phyloP scores from a whole-genome alignment of 2,888 invertebrate genomes.

The Drosophila emarginata region DNA sequence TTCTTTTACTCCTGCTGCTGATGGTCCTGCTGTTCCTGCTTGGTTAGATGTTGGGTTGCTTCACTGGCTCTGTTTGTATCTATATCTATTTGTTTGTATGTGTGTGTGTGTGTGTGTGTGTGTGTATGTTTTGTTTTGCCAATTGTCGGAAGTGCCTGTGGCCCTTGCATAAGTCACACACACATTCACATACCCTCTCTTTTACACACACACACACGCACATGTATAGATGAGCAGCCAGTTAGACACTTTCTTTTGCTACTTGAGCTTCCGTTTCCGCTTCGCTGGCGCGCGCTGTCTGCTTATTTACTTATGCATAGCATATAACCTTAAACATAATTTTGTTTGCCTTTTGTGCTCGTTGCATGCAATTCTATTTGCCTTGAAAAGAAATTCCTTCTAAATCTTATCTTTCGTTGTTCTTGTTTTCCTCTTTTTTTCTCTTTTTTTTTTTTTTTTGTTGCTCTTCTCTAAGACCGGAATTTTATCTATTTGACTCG shows the following conservation, averaged over 20 bases:
- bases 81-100: neutral
- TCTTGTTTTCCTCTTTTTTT: constrained; percentile 27
- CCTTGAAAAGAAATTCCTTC: constrained; percentile 5
- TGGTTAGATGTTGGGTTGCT: constrained; percentile 31
- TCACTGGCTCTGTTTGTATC: constrained; percentile 21
- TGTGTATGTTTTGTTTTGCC: constrained; percentile 69
- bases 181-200: constrained; percentile 22
- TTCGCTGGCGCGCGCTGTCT: constrained; percentile 48
- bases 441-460: constrained; percentile 19
- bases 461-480: constrained; percentile 35
- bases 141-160: constrained; percentile 74
- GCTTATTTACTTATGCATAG: constrained; percentile 74
- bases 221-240: constrained; percentile 36
- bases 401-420: constrained; percentile 26
- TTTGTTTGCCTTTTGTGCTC: constrained; percentile 71
- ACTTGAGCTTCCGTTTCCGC: constrained; percentile 72
- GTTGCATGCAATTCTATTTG: constrained; percentile 58
- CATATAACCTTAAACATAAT: constrained; percentile 77
- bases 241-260: constrained; percentile 76
- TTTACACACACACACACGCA: constrained; percentile 14
- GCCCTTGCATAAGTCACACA: constrained; percentile 60
- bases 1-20: constrained; percentile 37
- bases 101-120: constrained; percentile 25
- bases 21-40: constrained; percentile 38
- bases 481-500: constrained; percentile 63